Evolutionary conservation across 2,797 vertebrate species (phyloP), one percentile per base, ranked within the genome.

Genomic region (Falco peregrinus): DNA sequence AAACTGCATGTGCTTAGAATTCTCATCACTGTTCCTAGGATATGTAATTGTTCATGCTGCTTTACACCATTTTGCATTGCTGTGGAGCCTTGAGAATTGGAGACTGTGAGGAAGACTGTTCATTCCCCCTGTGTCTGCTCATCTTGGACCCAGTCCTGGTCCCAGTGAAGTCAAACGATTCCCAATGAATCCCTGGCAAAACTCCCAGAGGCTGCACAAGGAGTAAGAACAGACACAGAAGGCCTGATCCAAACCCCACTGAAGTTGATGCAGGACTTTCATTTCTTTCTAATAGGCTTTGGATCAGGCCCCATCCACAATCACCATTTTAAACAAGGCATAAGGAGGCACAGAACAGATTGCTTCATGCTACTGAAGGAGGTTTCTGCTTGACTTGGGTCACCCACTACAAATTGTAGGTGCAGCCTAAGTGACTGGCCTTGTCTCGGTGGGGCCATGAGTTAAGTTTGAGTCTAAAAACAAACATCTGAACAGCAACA

Each of bases 1-100:
- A 96, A 96, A 95, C 69, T 89, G 65, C 70, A 80, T 88, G 67
- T 88, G 68, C 81, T 97, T 91, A 89, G 89, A 96, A 96, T 94
- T 96, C 47, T 73, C 80, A 28, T 84, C 43, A 69, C 77, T 93
- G 33, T 91, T 97, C 84, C 90, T 91, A 48, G 76, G 35, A 76
- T 84, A 56, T 89, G 53, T 54, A 78, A 70, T 82, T 96, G 48
- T 74, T 93, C 94, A 43, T 86, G 41, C 26, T 88, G 63, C 21
- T 96, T 96, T 96, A 91, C 77, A 80, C 43, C 22, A 53, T 59
- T 96, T 85, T 73, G 56, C 63, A 59, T 65, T 86, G 51, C 48
- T 75, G 61, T 47, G 57, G 61, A 89, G 35, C 53, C 84, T 94
- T 90, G n/a, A 87, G 81, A 87, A 91, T 89, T 93, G 87, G 82